Conservation (phyloP, 2,888 invertebrate genomes). For the Alsophila aescularia region DNA sequence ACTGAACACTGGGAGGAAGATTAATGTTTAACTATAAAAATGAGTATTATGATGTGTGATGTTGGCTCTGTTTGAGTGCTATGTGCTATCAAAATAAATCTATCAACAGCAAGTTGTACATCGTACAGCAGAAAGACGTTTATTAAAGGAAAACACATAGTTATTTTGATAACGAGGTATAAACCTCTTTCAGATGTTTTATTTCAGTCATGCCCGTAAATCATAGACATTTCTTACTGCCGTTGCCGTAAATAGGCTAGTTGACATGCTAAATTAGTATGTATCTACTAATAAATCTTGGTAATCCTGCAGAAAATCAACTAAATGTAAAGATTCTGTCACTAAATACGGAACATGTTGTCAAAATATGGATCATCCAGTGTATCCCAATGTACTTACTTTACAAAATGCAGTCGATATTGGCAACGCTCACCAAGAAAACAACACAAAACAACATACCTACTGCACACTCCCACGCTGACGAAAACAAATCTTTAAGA, state of each 20-base stretch:
- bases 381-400: neutral
- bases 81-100: constrained; percentile 29
- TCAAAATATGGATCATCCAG: constrained; percentile 11
- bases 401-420: constrained; percentile 11
- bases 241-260: no score
- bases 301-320: constrained; percentile 1
- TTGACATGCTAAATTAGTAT: no score
- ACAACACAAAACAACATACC: constrained; percentile 1
- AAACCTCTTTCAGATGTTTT: no score
- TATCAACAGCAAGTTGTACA: constrained; percentile 21
- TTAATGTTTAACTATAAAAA: constrained; percentile 13
- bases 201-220: no score
- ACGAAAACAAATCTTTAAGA: neutral
- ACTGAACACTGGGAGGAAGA: constrained; percentile 3
- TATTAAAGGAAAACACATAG: constrained; percentile 3
- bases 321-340: constrained; percentile 6
- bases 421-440: constrained; percentile 14
- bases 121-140: neutral
- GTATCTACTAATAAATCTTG: no score
- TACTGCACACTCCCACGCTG: constrained; percentile 1
- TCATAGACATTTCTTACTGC: no score
- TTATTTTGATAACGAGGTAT: neutral
- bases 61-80: constrained; percentile 18
- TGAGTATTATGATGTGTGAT: constrained; percentile 14
- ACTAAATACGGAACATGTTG: constrained; percentile 18